A percentile compares a stretch with the other conserved stretches of the same genome.
phyloP scores from a whole-genome alignment of 2,888 invertebrate species.

The Exephanes ischioxanthus region DNA sequence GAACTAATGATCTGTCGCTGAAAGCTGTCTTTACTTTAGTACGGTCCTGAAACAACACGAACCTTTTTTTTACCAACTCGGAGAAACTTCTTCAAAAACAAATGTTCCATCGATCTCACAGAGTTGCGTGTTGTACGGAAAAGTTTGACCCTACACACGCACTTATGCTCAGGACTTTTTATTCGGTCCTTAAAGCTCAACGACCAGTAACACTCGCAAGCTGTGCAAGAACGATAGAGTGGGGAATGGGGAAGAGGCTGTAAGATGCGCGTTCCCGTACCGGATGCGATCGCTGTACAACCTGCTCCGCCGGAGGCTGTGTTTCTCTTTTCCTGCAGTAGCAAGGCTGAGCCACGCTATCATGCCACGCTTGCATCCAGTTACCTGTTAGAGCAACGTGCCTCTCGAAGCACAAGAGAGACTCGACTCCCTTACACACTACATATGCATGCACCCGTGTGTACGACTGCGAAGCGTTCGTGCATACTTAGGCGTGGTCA shows the following conservation, averaged over 20 bases:
- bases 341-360: slow-evolving; percentile 58
- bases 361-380: slow-evolving; percentile 59
- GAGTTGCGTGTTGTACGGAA: too few relatives aligned
- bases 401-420: slow-evolving; percentile 19
- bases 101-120: too few relatives aligned
- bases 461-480: slow-evolving; percentile 43
- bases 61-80: too few relatives aligned
- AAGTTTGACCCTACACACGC: too few relatives aligned
- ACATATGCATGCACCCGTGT: slow-evolving; percentile 28
- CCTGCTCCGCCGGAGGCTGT: slow-evolving; percentile 68
- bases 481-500: slow-evolving; percentile 56
- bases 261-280: neutral
- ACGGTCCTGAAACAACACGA: too few relatives aligned
- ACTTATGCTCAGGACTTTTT: too few relatives aligned
- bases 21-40: too few relatives aligned
- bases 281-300: slow-evolving; percentile 51
- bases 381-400: slow-evolving; percentile 53
- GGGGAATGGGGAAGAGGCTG: slow-evolving; percentile 28
- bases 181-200: too few relatives aligned
- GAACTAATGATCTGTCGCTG: too few relatives aligned
- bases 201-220: too few relatives aligned
- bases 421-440: slow-evolving; percentile 2
- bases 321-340: slow-evolving; percentile 69
- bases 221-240: neutral
- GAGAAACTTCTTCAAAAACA: too few relatives aligned